Evolutionary conservation across 2,888 invertebrate genomes (phyloP).

Genomic region (Cheilosia vulpina): DNA sequence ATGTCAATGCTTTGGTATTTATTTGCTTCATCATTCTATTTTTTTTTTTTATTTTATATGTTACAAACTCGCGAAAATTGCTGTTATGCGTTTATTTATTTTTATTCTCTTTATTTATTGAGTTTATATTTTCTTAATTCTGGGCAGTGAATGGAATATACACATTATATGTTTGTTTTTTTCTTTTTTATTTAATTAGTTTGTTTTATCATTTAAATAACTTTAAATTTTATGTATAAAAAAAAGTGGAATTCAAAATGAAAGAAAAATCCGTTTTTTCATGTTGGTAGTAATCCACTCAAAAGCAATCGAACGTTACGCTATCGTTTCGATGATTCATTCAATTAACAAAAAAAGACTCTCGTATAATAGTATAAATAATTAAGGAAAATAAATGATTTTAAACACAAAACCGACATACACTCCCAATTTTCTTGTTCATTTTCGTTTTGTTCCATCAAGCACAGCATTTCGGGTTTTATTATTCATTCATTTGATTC

Average conservation of each 20-base stretch:
- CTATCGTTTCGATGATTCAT: not conserved
- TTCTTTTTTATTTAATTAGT: conserved; percentile 46
- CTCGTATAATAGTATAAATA: conserved; percentile 4
- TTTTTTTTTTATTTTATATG: conserved; percentile 17
- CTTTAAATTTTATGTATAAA: conserved; percentile 7
- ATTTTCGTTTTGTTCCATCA: conserved; percentile 41
- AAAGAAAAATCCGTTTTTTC: conserved; percentile 23
- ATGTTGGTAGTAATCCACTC: not conserved
- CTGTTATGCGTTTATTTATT: conserved; percentile 30
- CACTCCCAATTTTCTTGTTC: conserved; percentile 25
- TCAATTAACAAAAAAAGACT: not conserved
- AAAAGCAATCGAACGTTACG: not conserved
- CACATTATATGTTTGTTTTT: conserved; percentile 50
- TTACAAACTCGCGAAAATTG: conserved; percentile 51
- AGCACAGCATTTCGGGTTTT: conserved; percentile 55
- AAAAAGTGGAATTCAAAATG: conserved; percentile 4
- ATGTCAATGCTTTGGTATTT: conserved; percentile 16
- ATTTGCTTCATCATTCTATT: conserved; percentile 20
- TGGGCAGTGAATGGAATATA: conserved; percentile 75
- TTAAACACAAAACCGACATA: conserved; percentile 27
- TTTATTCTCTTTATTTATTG: conserved; percentile 33
- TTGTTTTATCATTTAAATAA: conserved; percentile 17
- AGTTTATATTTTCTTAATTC: conserved; percentile 58
- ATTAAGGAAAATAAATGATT: not conserved
- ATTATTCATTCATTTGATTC: conserved; percentile 39